Evolutionary conservation across 2,113 vertebrate genomes (phyloP).

Genomic region (Pelobates fuscus): DNA sequence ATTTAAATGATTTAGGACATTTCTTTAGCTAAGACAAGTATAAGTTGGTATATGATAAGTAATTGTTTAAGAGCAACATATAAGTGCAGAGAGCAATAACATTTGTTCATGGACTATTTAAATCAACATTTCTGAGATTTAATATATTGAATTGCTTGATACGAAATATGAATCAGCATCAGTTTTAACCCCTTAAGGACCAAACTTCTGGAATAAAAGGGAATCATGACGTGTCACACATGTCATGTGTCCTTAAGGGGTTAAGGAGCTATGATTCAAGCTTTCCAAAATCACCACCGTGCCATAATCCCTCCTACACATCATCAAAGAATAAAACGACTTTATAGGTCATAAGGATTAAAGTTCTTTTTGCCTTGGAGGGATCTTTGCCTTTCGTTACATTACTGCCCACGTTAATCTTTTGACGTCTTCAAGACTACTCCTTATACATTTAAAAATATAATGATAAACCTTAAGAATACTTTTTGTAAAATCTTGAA

Average conservation of each 20-base stretch:
- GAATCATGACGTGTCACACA: no score
- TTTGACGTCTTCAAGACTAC: background rate
- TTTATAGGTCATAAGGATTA: background rate
- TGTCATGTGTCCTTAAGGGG: no score
- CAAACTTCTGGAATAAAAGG: no score
- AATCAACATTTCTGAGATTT: no score
- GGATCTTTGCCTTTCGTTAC: background rate
- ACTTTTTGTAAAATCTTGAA: no score
- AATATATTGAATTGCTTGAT: no score
- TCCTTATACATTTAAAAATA: background rate
- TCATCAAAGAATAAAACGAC: background rate
- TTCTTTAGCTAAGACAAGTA: no score
- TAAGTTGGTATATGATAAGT: no score
- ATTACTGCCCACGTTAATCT: background rate
- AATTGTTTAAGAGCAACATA: no score
- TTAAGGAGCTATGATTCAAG: conserved; percentile 33
- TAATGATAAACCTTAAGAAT: background rate
- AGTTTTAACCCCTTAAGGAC: background rate
- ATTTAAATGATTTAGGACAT: no score
- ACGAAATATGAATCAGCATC: conserved; percentile 17
- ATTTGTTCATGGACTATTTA: no score
- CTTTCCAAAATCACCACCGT: conserved; percentile 13
- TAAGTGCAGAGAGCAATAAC: no score
- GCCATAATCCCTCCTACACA: background rate
- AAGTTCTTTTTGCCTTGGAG: background rate